Conservation (phyloP, 2,888 invertebrate species). For the Drosophila buzzatii region DNA sequence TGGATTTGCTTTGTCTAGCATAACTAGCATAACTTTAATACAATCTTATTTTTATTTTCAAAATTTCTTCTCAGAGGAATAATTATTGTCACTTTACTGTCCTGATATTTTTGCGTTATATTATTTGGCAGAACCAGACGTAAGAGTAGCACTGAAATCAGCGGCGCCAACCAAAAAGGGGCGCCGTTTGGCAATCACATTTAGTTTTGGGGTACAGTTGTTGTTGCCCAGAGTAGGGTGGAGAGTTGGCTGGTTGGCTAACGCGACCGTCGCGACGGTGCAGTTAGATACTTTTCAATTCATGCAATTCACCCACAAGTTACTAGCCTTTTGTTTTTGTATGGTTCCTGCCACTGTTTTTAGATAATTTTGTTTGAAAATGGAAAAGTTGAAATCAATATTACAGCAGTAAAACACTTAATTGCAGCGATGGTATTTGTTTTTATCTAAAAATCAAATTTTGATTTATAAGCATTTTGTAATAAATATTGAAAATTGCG, state of each 20-base stretch:
- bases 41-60: not conserved
- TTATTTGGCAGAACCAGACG: constrained; percentile 37
- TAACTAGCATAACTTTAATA: not conserved
- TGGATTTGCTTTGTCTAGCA: not conserved
- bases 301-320: constrained; percentile 7
- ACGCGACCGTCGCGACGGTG: constrained; percentile 5
- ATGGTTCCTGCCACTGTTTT: not conserved
- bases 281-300: constrained; percentile 20
- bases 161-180: constrained; percentile 53
- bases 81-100: constrained; percentile 4
- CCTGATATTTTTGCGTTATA: constrained; percentile 38
- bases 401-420: not conserved
- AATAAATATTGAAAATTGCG: too few relatives aligned
- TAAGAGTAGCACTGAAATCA: constrained; percentile 19
- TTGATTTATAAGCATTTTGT: not conserved
- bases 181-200: constrained; percentile 77
- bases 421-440: not conserved
- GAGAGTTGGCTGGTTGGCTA: constrained; percentile 9
- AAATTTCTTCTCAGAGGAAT: constrained; percentile 1
- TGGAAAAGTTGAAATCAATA: not conserved
- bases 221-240: constrained; percentile 16
- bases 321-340: not conserved
- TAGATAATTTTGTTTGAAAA: too few relatives aligned
- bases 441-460: not conserved
- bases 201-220: constrained; percentile 52